Evolutionary conservation across 2,797 vertebrate genomes (phyloP).

Genomic region (Falco rusticolus): DNA sequence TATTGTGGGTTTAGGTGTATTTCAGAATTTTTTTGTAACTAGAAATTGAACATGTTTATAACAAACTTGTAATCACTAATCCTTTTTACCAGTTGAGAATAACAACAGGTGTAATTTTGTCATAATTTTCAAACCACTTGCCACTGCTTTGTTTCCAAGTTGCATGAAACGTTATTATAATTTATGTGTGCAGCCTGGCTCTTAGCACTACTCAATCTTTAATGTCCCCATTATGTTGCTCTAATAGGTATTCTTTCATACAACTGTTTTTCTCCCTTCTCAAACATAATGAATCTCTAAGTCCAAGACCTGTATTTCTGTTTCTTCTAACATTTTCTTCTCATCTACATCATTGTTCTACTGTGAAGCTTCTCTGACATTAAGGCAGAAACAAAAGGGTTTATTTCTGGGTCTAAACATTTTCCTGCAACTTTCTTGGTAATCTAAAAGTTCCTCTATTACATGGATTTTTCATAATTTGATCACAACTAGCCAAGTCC

Average conservation of each 20-base stretch:
- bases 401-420: background rate
- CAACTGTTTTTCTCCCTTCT: slow-evolving; percentile 19
- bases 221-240: background rate
- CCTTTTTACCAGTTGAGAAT: background rate
- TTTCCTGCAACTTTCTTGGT: background rate
- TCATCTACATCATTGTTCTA: background rate
- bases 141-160: slow-evolving; percentile 4
- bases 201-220: background rate
- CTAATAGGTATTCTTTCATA: slow-evolving; percentile 12
- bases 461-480: background rate
- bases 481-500: background rate
- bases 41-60: background rate
- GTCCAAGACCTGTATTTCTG: background rate
- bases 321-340: background rate
- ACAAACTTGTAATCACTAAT: background rate
- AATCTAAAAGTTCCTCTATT: background rate
- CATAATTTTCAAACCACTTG: background rate
- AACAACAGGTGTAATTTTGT: background rate
- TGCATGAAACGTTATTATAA: slow-evolving; percentile 4
- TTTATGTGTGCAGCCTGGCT: slow-evolving; percentile 36
- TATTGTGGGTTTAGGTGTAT: background rate
- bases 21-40: background rate
- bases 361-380: background rate
- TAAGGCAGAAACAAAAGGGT: background rate
- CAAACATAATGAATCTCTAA: background rate